Evolutionary conservation across 2,797 vertebrate genomes (phyloP), one percentile per base, ranked within the genome.

Genomic region (Rhyacichthys aspro): DNA sequence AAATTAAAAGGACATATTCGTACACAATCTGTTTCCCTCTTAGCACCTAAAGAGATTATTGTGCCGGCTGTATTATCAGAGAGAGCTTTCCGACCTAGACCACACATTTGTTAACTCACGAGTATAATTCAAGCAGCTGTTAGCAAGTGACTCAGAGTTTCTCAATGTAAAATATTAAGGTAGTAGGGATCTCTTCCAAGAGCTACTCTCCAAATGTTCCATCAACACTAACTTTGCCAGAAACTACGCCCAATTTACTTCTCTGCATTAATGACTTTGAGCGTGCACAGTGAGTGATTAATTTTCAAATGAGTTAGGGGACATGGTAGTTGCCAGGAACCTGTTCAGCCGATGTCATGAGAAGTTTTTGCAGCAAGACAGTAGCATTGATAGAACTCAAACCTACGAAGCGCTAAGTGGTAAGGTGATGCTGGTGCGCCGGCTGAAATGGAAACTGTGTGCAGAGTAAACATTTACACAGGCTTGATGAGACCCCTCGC

Each of bases 391-490:
- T 78, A 67, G 65, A 78, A 19, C 43, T 46, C 64, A 68, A 78
- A 67, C 49, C 73, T 72, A 57, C 53, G 43, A 71, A 66, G 62
- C 71, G 18, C 78, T 85, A 81, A 86, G 83, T 78, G 81, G 70
- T 76, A 68, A 83, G 86, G 86, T 85, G 76, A 84, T 63, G 84
- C 79, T 44, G 67, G 33, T 56, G 64, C 7, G 41, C 59, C 9
- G 2, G 66, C 81, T 79, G 80, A 86, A 87, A 90, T 85, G 83
- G 86, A 92, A 89, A 90, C 72, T 78, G 68, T 65, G 77, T 11
- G 67, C 75, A 74, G 72, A 53, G 88, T 89, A 90, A 92, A 92
- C 88, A 90, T 90, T 92, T 83, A 84, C 83, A 83, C 84, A 81
- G 67, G 72, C 79, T 52, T 86, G 81, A 88, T 82, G 87, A 87